A percentile compares a stretch with the other conserved stretches of the same genome.
phyloP scores from a whole-genome alignment of 2,888 invertebrate species.

The Brachypalpus laphriformis region DNA sequence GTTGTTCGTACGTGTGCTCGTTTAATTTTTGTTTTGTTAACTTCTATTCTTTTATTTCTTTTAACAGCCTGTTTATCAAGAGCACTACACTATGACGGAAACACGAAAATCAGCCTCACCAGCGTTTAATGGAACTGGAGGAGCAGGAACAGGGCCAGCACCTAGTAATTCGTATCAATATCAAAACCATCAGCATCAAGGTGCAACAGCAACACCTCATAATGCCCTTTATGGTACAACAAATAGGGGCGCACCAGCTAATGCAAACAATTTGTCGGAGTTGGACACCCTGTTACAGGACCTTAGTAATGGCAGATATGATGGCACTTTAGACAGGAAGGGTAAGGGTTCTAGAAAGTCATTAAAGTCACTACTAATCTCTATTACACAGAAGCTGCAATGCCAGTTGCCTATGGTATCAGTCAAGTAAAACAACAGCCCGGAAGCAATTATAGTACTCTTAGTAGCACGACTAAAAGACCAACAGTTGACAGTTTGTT shows the following conservation, averaged over 20 bases:
- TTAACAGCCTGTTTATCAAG: slow-evolving; percentile 79
- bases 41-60: not conserved
- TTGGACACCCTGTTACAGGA: slow-evolving; percentile 95
- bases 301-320: slow-evolving; percentile 91
- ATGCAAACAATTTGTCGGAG: slow-evolving; percentile 91
- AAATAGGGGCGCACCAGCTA: slow-evolving; percentile 70
- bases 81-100: slow-evolving; percentile 79
- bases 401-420: slow-evolving; percentile 78
- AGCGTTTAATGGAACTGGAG: slow-evolving; percentile 74
- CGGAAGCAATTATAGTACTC: slow-evolving; percentile 81
- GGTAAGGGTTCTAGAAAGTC: slow-evolving; percentile 79
- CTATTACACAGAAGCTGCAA: slow-evolving; percentile 76
- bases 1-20: too few species aligned
- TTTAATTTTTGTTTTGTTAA: not conserved
- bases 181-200: slow-evolving; percentile 77
- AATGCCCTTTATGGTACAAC: slow-evolving; percentile 59
- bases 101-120: slow-evolving; percentile 78
- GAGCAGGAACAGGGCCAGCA: slow-evolving; percentile 36
- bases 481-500: slow-evolving; percentile 95
- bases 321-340: slow-evolving; percentile 83
- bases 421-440: slow-evolving; percentile 79
- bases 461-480: slow-evolving; percentile 83
- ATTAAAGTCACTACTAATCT: not conserved
- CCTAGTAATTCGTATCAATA: slow-evolving; percentile 78
- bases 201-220: slow-evolving; percentile 45